Evolutionary conservation across 2,888 invertebrate genomes (phyloP), one percentile per base, ranked within the genome.

Genomic region (Lepeophtheirus nordmannii): DNA sequence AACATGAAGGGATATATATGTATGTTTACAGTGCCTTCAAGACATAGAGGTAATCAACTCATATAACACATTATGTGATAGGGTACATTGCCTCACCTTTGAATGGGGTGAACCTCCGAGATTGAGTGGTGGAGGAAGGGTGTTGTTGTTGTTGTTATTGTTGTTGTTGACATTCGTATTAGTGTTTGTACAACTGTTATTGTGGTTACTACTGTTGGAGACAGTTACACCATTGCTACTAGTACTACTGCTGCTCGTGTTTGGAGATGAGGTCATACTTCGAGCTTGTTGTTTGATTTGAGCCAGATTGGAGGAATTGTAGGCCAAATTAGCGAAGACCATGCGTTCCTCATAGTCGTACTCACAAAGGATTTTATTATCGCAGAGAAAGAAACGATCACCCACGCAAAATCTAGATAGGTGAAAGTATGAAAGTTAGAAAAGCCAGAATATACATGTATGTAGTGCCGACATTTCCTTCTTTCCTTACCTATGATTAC

Each of bases 401-500:
- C 79, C 79, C 8, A 80, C 78, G 71, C 79, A 79, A 71, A 79
- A 80, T 70, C 79, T 79, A 73, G 17, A 9, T n/a, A 61, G 37
- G 37, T 3, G 30, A 61, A 30, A 58, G 8, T 17, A 53, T 30
- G n/a, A n/a, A n/a, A n/a, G n/a, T n/a, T n/a, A n/a, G n/a, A n/a
- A n/a, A n/a, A n/a, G n/a, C n/a, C n/a, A n/a, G n/a, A n/a, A n/a
- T n/a, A n/a, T n/a, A n/a, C n/a, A n/a, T n/a, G n/a, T n/a, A n/a
- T n/a, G n/a, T n/a, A n/a, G n/a, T n/a, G n/a, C n/a, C n/a, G n/a
- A n/a, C n/a, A n/a, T n/a, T n/a, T n/a, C n/a, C n/a, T n/a, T n/a
- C n/a, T n/a, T n/a, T 46, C 14, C 53, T 80, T 74, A 90, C 90
- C 90, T 88, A 80, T 90, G 89, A 80, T 87, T 89, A 78, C 91